These are phyloP conservation scores for Lasius platythorax DNA, from an alignment of 2,888 invertebrate genomes.

Conservation along the genomic window DNA sequence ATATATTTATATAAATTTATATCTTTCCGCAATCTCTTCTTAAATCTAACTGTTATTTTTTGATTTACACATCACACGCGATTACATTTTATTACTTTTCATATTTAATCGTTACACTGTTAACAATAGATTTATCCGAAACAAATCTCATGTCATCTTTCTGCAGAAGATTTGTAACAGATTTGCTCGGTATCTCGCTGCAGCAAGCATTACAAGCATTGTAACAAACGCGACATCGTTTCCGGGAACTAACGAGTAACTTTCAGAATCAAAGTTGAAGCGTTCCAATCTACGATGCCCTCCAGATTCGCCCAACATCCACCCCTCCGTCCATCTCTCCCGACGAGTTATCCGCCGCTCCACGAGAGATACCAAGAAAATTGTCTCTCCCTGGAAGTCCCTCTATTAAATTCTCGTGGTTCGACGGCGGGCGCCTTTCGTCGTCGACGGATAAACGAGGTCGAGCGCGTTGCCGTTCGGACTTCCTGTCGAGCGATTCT, in stretches of 20 bases:
- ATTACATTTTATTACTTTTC: not conserved
- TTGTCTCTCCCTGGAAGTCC: conserved; percentile 70
- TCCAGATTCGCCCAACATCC: conserved; percentile 41
- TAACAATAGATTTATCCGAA: not conserved
- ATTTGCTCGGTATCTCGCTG: not conserved
- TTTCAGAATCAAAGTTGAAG: conserved; percentile 53
- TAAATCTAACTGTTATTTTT: not conserved
- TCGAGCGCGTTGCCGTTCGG: conserved; percentile 49
- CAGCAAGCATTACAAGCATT: conserved; percentile 33
- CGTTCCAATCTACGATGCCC: conserved; percentile 50
- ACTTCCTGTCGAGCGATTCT: conserved; percentile 55
- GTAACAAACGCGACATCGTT: conserved; percentile 47
- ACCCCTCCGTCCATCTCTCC: conserved; percentile 41
- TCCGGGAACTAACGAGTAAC: conserved; percentile 50
- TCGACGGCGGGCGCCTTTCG: conserved; percentile 60
- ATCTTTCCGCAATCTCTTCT: too few relatives aligned
- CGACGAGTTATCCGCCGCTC: conserved; percentile 56
- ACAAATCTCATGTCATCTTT: not conserved
- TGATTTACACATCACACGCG: not conserved
- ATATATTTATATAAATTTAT: not conserved
- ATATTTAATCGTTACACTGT: not conserved
- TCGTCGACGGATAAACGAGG: conserved; percentile 67
- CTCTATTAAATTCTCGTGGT: conserved; percentile 74
- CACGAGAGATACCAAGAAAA: conserved; percentile 71
- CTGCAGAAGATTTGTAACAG: not conserved